Percentiles rank a stretch among this genome's conserved stretches.
Evolutionary conservation across 2,888 invertebrate genomes (phyloP).

Genomic region (Cataglyphis cursor): DNA sequence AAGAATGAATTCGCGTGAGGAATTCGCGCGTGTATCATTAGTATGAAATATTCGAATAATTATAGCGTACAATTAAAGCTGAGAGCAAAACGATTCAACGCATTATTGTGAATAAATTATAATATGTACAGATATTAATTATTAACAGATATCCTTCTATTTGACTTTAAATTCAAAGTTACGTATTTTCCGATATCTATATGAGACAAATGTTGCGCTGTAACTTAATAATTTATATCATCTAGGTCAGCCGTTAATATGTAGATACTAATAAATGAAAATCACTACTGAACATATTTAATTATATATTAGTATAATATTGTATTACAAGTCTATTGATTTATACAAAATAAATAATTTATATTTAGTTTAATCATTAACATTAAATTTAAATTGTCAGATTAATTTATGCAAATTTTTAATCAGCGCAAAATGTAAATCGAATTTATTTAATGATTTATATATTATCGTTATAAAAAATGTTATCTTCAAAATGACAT

Average conservation of each 20-base stretch:
- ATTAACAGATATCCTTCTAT: not conserved
- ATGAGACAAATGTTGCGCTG: not conserved
- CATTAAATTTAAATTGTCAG: constrained; percentile 9
- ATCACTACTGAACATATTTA: not conserved
- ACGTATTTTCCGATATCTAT: not conserved
- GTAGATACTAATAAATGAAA: not conserved
- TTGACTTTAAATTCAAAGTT: not conserved
- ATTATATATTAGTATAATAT: not conserved
- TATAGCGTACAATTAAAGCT: not conserved
- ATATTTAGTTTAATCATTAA: not conserved
- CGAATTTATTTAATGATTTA: not conserved
- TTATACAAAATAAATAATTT: constrained; percentile 17
- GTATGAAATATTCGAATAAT: constrained; percentile 1
- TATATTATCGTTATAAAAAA: not conserved
- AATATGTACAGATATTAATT: not conserved
- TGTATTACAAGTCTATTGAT: not conserved
- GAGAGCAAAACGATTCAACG: constrained; percentile 13
- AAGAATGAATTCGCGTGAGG: constrained; percentile 30
- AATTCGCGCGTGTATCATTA: constrained; percentile 22
- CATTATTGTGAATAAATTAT: not conserved
- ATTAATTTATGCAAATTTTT: constrained; percentile 1
- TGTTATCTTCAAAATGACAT: not conserved
- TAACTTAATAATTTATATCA: constrained; percentile 11
- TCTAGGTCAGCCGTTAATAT: not conserved
- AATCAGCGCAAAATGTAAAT: not conserved